Evolutionary conservation across 2,888 invertebrate species (phyloP), one percentile per base, ranked within the genome.

Genomic region (Polydesmus complanatus): DNA sequence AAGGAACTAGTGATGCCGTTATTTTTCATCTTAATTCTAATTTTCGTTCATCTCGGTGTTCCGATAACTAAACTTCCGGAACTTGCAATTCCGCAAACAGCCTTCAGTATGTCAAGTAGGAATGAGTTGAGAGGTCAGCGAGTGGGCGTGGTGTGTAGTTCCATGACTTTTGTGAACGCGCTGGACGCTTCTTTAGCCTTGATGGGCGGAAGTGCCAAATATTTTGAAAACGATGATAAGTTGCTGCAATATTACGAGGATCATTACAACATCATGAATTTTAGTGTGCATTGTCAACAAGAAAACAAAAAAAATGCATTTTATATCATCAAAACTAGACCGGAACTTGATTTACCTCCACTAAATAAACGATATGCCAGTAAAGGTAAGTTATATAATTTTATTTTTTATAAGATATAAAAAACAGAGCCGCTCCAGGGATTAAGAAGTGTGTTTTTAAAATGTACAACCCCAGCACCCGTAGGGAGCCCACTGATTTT

Each of bases 1-100:
- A 78, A 88, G 88, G 88, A 88, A 76, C 79, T 88, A 56, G 77
- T 88, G 64, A 78, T 86, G 64, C 88, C 89, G 1, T 78, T 88
- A 0, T 86, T 86, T 73, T 86, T 85, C 47, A 76, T 88, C 64
- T 82, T 82, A 47, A 82, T 87, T 64, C 77, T 88, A 64, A 84
- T 86, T 66, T 78, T 86, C 69, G 78, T 86, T 25, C 58, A 54
- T 3, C 25, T 58, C 26, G 58, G 58, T 11, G 48, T 58, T 26
- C 58, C 58, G 8, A 19, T 27, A 1, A 25, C 58, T n/a, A 26
- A 51, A 8, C 23, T 58, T 18, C 58, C 51, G 3, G 51, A 37
- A 1, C 58, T 58, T 1, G 2, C 52, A 2, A 19, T 1, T 1
- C 58, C 58, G 5, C 58, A 58, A 51, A 58, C 51, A 11, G 51